These are phyloP conservation scores for Platyscapa corneri DNA, from an alignment of 1,140 invertebrate species.

Conservation along the genomic window DNA sequence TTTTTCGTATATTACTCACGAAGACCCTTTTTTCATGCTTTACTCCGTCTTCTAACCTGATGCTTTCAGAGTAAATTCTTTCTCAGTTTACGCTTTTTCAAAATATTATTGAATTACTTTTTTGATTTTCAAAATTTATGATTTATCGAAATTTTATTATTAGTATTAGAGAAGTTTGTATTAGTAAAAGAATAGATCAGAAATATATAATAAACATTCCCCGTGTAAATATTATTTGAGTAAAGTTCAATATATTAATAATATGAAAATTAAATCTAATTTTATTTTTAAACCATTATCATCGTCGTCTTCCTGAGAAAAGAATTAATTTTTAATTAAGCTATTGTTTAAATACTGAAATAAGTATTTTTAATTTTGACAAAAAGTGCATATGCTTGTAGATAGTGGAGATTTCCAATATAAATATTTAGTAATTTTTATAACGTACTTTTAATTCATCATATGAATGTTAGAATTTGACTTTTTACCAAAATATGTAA, in stretches of 20 bases:
- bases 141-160: neutral
- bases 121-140: no score
- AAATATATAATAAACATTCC: no score
- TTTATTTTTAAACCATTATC: slow-evolving; percentile 35
- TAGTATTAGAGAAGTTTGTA: slow-evolving; percentile 9
- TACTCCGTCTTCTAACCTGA: neutral
- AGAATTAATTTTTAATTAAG: neutral
- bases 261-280: neutral
- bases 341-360: neutral
- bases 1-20: slow-evolving; percentile 1
- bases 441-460: no score
- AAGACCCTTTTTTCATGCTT: slow-evolving; percentile 2
- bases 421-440: no score
- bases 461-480: no score
- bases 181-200: slow-evolving; percentile 16
- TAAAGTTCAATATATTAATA: neutral
- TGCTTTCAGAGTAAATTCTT: neutral
- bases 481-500: no score
- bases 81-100: neutral
- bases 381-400: no score
- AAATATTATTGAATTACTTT: neutral
- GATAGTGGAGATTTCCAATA: no score
- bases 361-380: neutral
- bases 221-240: neutral
- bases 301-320: slow-evolving; percentile 10